A percentile compares a stretch with the other conserved stretches of the same genome.
Evolutionary conservation across 2,797 vertebrate genomes (phyloP).

Genomic region (Sebastes vulpes): DNA sequence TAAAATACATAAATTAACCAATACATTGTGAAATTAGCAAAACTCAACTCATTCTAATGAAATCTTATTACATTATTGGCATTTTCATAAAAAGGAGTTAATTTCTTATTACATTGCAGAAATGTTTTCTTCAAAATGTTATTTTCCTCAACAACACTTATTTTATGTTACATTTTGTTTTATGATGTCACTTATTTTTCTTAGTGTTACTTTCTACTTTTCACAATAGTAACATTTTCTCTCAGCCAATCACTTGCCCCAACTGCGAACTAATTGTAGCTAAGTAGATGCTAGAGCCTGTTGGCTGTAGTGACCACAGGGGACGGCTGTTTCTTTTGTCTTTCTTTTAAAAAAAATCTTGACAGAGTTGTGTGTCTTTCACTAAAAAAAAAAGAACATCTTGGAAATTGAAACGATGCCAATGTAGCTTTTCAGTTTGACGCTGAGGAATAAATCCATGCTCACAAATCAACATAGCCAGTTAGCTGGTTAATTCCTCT

Average conservation of each 20-base stretch:
- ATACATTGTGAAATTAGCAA: not conserved
- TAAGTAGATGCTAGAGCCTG: not conserved
- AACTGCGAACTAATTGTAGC: not conserved
- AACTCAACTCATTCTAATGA: not conserved
- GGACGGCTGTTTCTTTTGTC: not conserved
- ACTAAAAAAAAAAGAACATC: not conserved
- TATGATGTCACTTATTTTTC: not conserved
- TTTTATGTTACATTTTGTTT: not conserved
- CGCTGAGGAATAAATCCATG: not conserved
- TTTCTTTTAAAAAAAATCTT: too few relatives aligned
- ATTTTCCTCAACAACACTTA: not conserved
- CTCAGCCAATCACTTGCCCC: not conserved
- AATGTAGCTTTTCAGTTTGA: too few relatives aligned
- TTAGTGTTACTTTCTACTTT: not conserved
- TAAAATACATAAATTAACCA: not conserved
- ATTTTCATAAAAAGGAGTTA: not conserved
- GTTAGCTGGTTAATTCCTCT: not conserved
- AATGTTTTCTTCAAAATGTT: not conserved
- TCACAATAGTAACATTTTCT: not conserved
- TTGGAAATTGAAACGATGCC: not conserved
- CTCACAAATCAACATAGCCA: not conserved
- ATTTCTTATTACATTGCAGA: not conserved
- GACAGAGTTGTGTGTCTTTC: too few relatives aligned
- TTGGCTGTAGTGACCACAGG: not conserved
- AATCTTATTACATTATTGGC: not conserved